Evolutionary conservation across 2,888 invertebrate species (phyloP), one percentile per base, ranked within the genome.

Genomic region (Pseudoips prasinana): DNA sequence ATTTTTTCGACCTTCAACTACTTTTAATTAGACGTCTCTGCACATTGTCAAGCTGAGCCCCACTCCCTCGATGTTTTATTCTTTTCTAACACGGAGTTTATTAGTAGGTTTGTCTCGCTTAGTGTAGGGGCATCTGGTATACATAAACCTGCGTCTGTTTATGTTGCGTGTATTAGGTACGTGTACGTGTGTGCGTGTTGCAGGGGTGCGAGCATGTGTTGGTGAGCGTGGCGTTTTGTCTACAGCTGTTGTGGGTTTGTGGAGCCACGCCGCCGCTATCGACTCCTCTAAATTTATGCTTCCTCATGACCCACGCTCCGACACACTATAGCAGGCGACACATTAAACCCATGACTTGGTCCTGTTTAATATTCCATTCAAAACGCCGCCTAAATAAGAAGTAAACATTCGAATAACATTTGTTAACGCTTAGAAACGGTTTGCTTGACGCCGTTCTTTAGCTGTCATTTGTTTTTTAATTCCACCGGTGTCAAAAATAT

Each of bases 211-310:
- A 46, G 69, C 70, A 63, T 79, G 84, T 83, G 83, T 83, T 73
- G 29, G 73, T 74, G 51, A 39, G 70, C 62, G 64, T 71, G 70
- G 75, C 71, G 65, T 77, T 72, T 62, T 70, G 75, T 77, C 77
- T 82, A 88, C 87, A 87, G 87, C 86, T 88, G 87, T 78, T 86
- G 79, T 78, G 69, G 79, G 76, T 75, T 79, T 76, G 75, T 83
- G 66, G 70, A 73, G 69, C 73, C 71, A 66, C 66, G 43, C 35
- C 33, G 65, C 52, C 58, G 55, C 68, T 75, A 78, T 82, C 72
- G 83, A 68, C 77, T 79, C 60, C 68, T 75, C 77, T 78, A 82
- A 83, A 85, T 87, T 78, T 86, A 87, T 85, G 81, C 85, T 83
- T 85, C 85, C 84, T 82, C 84, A 82, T 85, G 87, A 79, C 79